These are phyloP conservation scores for Phorcus lineatus DNA, from an alignment of 2,888 invertebrate genomes.

Conservation along the genomic window DNA sequence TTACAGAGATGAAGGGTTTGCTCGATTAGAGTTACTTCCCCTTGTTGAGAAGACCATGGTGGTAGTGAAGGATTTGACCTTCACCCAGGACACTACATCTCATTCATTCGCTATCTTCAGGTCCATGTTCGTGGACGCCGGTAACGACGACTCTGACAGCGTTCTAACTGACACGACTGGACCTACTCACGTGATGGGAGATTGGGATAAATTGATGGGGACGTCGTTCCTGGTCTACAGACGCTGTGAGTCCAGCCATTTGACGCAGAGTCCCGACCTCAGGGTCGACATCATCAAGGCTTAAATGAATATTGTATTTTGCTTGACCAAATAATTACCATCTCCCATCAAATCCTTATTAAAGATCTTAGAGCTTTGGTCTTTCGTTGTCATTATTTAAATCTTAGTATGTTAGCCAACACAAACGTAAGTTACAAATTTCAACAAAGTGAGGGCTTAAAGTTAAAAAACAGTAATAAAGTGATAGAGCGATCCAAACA, in stretches of 20 bases:
- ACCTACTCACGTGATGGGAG: constrained; percentile 35
- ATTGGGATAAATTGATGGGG: constrained; percentile 44
- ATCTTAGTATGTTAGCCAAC: too few relatives aligned
- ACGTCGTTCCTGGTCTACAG: constrained; percentile 47
- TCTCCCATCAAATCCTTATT: too few relatives aligned
- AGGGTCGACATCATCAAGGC: constrained; percentile 19
- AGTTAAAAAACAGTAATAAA: too few relatives aligned
- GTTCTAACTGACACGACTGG: constrained; percentile 44
- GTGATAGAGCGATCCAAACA: too few relatives aligned
- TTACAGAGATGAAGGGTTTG: constrained; percentile 53
- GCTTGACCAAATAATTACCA: too few relatives aligned
- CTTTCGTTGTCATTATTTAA: too few relatives aligned
- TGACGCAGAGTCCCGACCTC: constrained; percentile 54
- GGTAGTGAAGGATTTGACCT: background rate
- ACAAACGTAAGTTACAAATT: too few relatives aligned
- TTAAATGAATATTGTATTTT: background rate
- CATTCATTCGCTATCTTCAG: constrained; percentile 57
- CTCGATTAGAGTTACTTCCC: constrained; percentile 41
- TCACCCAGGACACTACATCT: constrained; percentile 40
- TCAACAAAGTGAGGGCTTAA: too few relatives aligned
- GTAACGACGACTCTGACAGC: constrained; percentile 57
- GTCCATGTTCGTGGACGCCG: constrained; percentile 60
- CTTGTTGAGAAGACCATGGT: constrained; percentile 43
- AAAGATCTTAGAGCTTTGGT: too few relatives aligned
- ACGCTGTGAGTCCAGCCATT: constrained; percentile 50